phyloP scores from a whole-genome alignment of 1,140 invertebrate species.

The Nymphalis io region DNA sequence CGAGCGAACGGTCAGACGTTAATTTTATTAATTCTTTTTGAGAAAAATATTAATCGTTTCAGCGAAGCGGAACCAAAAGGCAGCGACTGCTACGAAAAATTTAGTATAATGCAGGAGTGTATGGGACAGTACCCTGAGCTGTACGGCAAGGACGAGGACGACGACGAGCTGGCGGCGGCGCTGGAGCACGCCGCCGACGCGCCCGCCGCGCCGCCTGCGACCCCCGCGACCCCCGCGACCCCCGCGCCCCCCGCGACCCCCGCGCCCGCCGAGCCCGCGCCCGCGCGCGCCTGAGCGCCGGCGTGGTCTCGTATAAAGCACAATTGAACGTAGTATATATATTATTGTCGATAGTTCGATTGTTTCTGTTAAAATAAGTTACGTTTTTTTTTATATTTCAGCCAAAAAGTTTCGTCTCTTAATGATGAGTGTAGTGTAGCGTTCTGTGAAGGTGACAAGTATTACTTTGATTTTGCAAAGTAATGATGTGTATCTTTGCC shows the following conservation, averaged over 20 bases:
- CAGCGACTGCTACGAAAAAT: slow-evolving; percentile 94
- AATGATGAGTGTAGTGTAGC: not conserved
- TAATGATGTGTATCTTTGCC: not conserved
- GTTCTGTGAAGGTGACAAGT: not conserved
- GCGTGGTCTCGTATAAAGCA: too few relatives aligned
- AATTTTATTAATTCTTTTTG: too few relatives aligned
- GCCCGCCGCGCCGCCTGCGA: not conserved
- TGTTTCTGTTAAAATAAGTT: not conserved
- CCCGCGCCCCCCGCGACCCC: not conserved
- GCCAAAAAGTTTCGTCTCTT: not conserved
- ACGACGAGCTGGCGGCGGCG: slow-evolving; percentile 37
- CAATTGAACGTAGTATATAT: too few relatives aligned
- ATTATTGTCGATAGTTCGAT: not conserved
- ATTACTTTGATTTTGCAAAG: slow-evolving; percentile 11
- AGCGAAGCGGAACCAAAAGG: slow-evolving; percentile 89
- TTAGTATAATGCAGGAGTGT: slow-evolving; percentile 95
- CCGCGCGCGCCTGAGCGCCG: not conserved
- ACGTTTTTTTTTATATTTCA: not conserved
- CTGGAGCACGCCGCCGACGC: slow-evolving; percentile 13
- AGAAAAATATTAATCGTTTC: slow-evolving; percentile 30
- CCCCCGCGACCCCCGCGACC: not conserved
- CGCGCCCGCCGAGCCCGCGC: not conserved
- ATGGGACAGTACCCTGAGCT: slow-evolving; percentile 94
- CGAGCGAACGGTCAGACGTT: too few relatives aligned
- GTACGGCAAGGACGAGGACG: slow-evolving; percentile 84